Evolutionary conservation across 2,888 invertebrate species (phyloP), one percentile per base, ranked within the genome.

Genomic region (Chrysotoxum bicinctum): DNA sequence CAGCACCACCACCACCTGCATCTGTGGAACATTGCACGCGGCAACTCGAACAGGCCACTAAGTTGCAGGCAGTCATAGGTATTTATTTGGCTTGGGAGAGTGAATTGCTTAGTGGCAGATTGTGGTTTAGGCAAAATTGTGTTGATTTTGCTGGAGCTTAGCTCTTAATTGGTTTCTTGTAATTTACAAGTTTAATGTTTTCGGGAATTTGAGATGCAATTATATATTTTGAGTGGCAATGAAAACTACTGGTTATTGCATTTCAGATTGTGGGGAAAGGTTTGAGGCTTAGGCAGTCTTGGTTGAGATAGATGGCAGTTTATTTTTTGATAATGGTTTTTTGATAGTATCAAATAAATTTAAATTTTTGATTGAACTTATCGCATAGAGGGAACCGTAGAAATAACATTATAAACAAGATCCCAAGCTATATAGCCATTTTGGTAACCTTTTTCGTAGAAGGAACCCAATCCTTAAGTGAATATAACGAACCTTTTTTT

Each of bases 121-220:
- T 64, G 64, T 45, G 64, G 64, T 64, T 64, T 64, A 45, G 64
- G 64, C 64, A 30, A 64, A 64, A 64, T 45, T 45, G 43, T 64
- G 60, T 60, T 60, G 60, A 60, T 60, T 43, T 40, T 60, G 26
- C 23, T 40, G n/a, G 9, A 60, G 64, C 64, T 64, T 64, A 64
- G 45, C 45, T 64, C 30, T 45, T 64, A 64, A 64, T 64, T 64
- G 64, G 64, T 64, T 64, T 64, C 45, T 64, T 45, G 64, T 64
- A 45, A 64, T 64, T 64, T 64, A 64, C 60, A 60, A 60, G 40
- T 43, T 60, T 60, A 26, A 60, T 60, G 23, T 40, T 60, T 43
- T 16, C 10, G 26, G 40, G 9, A 16, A 60, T 9, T 58, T 40
- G n/a, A 60, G 40, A 40, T 43, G 40, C 26, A 43, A 43, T 60